Percentiles rank a stretch among this genome's conserved stretches.
Conservation (phyloP, 2,113 vertebrate species). For the Bubo bubo region DNA sequence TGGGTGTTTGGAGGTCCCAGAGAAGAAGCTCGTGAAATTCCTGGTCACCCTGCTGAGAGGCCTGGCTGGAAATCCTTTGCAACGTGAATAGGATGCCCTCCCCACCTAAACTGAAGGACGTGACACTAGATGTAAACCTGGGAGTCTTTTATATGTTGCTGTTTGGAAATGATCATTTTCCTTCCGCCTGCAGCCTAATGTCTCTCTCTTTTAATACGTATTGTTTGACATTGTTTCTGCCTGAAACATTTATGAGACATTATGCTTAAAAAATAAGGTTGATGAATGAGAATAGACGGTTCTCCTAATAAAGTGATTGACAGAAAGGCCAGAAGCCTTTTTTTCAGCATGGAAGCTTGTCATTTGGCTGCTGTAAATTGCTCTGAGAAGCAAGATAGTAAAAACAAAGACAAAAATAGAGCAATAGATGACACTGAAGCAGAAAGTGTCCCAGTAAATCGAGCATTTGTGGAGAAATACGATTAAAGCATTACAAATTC, state of each 20-base stretch:
- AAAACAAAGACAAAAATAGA: not conserved
- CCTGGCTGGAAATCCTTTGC: not conserved
- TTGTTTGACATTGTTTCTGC: not conserved
- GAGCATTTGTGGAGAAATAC: not conserved
- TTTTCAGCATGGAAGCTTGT: not conserved
- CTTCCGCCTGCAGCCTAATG: not conserved
- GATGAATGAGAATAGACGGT: not conserved
- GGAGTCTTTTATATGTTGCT: not conserved
- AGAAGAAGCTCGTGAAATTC: not conserved
- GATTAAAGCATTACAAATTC: not conserved
- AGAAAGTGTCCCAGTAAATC: not conserved
- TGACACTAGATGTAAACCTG: not conserved
- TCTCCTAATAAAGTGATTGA: conserved; percentile 21
- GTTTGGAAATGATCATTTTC: not conserved
- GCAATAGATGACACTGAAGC: not conserved
- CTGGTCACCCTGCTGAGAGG: not conserved
- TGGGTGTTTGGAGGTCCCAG: not conserved
- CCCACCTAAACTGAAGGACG: not conserved
- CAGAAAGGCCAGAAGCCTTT: not conserved
- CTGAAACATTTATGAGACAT: conserved; percentile 5
- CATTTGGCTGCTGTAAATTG: not conserved
- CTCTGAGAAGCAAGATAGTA: not conserved
- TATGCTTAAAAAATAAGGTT: conserved; percentile 12
- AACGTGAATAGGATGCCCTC: not conserved
- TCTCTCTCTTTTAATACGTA: not conserved